These are phyloP conservation scores for Homarus americanus DNA, from an alignment of 1,140 invertebrate genomes.

Conservation along the genomic window DNA sequence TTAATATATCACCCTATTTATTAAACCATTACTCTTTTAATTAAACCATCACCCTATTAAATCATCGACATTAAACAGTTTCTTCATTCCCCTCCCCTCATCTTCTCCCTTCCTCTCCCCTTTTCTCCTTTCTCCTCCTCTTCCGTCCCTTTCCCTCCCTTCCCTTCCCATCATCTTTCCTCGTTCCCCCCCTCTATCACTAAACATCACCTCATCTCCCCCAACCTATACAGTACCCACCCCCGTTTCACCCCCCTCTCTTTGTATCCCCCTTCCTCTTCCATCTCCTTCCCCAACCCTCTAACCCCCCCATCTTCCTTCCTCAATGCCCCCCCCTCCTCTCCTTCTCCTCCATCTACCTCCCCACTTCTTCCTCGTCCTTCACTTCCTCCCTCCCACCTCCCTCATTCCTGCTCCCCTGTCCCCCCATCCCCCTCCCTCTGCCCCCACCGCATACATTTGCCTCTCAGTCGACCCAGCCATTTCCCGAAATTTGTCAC, in stretches of 20 bases:
- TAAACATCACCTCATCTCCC: not conserved
- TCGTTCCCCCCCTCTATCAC: not conserved
- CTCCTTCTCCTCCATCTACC: not conserved
- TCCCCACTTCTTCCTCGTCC: not conserved
- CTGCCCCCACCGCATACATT: constrained; percentile 13
- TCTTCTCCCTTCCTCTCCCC: too few species aligned
- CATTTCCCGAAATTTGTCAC: constrained; percentile 36
- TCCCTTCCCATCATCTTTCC: not conserved
- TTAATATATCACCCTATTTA: too few species aligned
- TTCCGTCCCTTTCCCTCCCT: too few species aligned
- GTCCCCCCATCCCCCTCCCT: not conserved
- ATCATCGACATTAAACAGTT: too few species aligned
- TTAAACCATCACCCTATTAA: too few species aligned
- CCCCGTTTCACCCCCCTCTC: not conserved
- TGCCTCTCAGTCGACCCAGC: constrained; percentile 17
- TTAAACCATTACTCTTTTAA: too few species aligned
- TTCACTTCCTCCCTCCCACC: not conserved
- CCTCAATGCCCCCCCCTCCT: not conserved
- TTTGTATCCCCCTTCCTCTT: not conserved
- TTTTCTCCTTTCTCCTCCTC: not conserved
- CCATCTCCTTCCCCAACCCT: not conserved
- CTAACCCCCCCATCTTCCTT: not conserved
- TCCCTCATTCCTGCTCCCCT: constrained; percentile 10
- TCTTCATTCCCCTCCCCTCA: too few species aligned
- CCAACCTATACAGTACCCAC: too few species aligned